A percentile compares a stretch with the other conserved stretches of the same genome.
These are phyloP conservation scores for Sarcophaga subvicina DNA, from an alignment of 2,888 invertebrate genomes.

Conservation along the genomic window DNA sequence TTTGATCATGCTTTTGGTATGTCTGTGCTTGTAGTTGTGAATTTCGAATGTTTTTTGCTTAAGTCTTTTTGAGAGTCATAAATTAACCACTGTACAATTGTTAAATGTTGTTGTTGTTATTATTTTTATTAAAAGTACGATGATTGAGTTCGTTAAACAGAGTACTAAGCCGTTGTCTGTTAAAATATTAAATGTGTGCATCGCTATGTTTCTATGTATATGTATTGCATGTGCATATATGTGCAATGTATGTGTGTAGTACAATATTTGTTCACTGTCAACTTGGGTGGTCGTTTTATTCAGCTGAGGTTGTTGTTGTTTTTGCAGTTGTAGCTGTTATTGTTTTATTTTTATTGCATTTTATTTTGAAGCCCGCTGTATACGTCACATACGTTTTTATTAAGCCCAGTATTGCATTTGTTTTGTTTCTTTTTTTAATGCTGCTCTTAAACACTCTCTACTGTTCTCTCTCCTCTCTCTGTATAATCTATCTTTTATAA, in stretches of 20 bases:
- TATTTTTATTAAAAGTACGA: slow-evolving; percentile 26
- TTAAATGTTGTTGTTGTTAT: slow-evolving; percentile 68
- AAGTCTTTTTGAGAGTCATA: slow-evolving; percentile 73
- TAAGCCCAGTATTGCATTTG: slow-evolving; percentile 24
- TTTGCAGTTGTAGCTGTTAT: slow-evolving; percentile 14
- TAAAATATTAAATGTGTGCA: not conserved
- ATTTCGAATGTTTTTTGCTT: slow-evolving; percentile 67
- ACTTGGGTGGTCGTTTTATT: slow-evolving; percentile 78
- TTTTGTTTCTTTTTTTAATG: not conserved
- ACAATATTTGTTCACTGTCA: slow-evolving; percentile 78
- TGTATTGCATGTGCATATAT: not conserved
- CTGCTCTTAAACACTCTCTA: not conserved
- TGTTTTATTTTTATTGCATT: slow-evolving; percentile 28
- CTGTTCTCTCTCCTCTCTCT: not conserved
- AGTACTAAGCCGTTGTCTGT: not conserved
- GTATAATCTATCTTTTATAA: not conserved
- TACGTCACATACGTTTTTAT: slow-evolving; percentile 56
- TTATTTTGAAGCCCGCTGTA: slow-evolving; percentile 43
- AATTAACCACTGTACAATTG: slow-evolving; percentile 64
- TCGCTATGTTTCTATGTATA: too few relatives aligned
- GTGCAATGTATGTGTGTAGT: slow-evolving; percentile 59
- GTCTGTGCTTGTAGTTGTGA: slow-evolving; percentile 46
- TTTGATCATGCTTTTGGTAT: not conserved
- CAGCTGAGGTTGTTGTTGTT: slow-evolving; percentile 40
- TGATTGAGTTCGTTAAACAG: slow-evolving; percentile 17